Evolutionary conservation across 2,113 vertebrate species (phyloP), one percentile per base, ranked within the genome.

Genomic region (rabbit (Oryctolagus cuniculus)): DNA sequence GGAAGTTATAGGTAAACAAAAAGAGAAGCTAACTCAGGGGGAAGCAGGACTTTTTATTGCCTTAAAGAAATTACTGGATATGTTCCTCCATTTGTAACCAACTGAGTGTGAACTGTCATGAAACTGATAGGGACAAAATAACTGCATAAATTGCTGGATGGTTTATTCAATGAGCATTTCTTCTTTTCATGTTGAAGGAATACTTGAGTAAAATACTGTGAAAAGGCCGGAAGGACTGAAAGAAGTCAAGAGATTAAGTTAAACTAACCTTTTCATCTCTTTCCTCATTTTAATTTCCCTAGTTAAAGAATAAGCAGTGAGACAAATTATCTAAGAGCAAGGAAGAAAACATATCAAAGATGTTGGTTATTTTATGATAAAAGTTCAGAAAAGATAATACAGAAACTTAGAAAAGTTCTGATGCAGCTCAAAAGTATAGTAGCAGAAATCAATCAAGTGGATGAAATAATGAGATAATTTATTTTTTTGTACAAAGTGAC

Each of bases 401-500:
- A 72, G 58, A 44, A 78, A 10, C 24, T 92, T 15, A 38, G 51
- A 87, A 96, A 74, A 55, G 31, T 77, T 88, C n/a, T 95, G 67
- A 38, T 63, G 53, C 55, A 77, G 69, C 44, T 63, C 21, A 86
- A 89, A 95, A 74, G 11, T 38, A 88, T 27, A 75, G 58, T 25
- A 95, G 34, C 38, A 95, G 78, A 95, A 96, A 93, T 58, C 66
- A 93, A 93, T 80, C 22, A 67, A 94, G 73, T 74, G 61, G 69
- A 74, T 88, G 31, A 87, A 93, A 85, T 55, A 85, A 69, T 90
- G 24, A 97, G 44, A 92, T 90, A 87, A 95, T 93, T 94, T 31
- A 88, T 92, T 95, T 96, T 94, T 49, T 90, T 78, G 27, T 73
- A 85, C 87, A 93, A 77, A 93, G 81, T 94, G 85, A 93, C 84